phyloP scores from a whole-genome alignment of 1,140 invertebrate genomes.

The Telenomus remus region DNA sequence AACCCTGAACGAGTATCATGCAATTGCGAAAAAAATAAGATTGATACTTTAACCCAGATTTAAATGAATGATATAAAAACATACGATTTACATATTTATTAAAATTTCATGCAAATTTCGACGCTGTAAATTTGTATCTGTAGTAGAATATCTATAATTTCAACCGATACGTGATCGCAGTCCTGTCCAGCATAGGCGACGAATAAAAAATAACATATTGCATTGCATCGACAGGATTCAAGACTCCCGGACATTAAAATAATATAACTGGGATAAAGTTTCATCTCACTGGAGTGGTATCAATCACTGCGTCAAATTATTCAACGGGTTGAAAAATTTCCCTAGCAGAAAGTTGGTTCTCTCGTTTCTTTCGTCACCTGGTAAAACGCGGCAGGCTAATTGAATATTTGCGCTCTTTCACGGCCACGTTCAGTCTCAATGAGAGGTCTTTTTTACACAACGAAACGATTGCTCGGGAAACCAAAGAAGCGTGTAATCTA shows the following conservation, averaged over 20 bases:
- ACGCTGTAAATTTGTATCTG: not conserved
- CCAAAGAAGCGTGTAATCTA: slow-evolving; percentile 57
- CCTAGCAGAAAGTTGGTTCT: slow-evolving; percentile 56
- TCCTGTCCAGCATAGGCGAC: not conserved
- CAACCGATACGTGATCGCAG: not conserved
- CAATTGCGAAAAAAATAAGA: too few species aligned
- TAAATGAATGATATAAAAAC: too few species aligned
- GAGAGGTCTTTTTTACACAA: slow-evolving; percentile 48
- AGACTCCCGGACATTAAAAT: slow-evolving; percentile 39
- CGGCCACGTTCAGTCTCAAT: slow-evolving; percentile 52
- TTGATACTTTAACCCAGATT: too few species aligned
- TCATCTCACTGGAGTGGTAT: slow-evolving; percentile 36
- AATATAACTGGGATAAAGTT: slow-evolving; percentile 44
- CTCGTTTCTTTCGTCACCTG: slow-evolving; percentile 59
- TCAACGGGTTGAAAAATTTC: slow-evolving; percentile 48
- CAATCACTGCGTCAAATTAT: slow-evolving; percentile 37
- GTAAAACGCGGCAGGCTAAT: slow-evolving; percentile 55
- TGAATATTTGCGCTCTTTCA: slow-evolving; percentile 60
- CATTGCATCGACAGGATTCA: slow-evolving; percentile 45
- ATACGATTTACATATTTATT: too few species aligned
- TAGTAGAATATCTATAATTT: not conserved
- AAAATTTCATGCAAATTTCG: too few species aligned
- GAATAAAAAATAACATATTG: slow-evolving; percentile 30
- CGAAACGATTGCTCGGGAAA: slow-evolving; percentile 53
- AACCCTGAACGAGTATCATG: too few species aligned